Conservation (phyloP, 2,888 invertebrate species). For the Yponomeuta cagnagella region DNA sequence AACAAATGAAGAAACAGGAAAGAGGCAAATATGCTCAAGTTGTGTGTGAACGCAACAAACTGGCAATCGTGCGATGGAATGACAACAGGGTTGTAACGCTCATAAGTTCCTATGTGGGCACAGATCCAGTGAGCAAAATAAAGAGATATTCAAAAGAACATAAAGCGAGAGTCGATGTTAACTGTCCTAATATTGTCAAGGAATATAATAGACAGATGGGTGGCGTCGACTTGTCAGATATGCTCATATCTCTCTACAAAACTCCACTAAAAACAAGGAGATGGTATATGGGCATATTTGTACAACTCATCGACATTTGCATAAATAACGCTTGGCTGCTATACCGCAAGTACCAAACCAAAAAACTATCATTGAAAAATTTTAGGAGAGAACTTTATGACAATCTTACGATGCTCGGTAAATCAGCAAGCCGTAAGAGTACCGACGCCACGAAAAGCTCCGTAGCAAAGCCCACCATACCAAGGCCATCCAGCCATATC, state of each 20-base stretch:
- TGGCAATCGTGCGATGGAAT: conserved; percentile 20
- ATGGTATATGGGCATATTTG: conserved; percentile 2
- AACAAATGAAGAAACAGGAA: conserved; percentile 5
- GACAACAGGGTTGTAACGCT: conserved; percentile 24
- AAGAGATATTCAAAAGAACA: conserved; percentile 22
- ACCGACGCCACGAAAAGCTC: no score
- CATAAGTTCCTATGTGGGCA: conserved; percentile 25
- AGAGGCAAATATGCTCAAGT: conserved; percentile 1
- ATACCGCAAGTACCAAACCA: no score
- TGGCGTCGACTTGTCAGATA: conserved; percentile 25
- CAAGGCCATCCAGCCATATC: no score
- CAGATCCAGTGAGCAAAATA: conserved; percentile 21
- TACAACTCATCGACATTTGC: background rate
- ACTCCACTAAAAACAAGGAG: background rate
- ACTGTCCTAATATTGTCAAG: conserved; percentile 24
- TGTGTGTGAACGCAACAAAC: conserved; percentile 1
- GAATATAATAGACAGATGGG: conserved; percentile 29
- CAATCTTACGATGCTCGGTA: no score
- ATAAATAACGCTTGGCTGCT: background rate
- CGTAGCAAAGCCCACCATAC: no score
- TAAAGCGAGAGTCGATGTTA: conserved; percentile 21
- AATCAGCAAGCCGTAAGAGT: no score
- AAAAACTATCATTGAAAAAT: no score
- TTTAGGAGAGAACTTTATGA: no score
- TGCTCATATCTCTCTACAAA: conserved; percentile 9